Evolutionary conservation across 1,140 invertebrate species (phyloP).

Genomic region (Melitaea cinxia): DNA sequence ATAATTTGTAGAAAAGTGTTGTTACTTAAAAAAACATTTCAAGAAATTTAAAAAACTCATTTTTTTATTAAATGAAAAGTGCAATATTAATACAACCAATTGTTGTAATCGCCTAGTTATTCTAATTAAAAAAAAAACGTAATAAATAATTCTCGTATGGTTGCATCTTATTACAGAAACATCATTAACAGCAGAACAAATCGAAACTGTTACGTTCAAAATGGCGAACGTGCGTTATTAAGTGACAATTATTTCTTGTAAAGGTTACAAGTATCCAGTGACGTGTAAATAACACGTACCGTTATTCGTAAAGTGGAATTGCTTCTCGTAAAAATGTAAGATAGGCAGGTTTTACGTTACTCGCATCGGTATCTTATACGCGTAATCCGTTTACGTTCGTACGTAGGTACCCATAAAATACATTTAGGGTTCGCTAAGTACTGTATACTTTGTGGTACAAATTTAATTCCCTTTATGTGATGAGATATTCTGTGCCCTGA

Average conservation of each 20-base stretch:
- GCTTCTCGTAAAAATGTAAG: conserved; percentile 39
- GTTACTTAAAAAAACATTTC: no score
- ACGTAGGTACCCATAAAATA: not conserved
- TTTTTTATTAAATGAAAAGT: no score
- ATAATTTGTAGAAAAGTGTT: no score
- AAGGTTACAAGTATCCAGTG: not conserved
- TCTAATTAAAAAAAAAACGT: no score
- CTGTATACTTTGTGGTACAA: not conserved
- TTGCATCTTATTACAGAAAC: no score
- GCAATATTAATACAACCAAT: no score
- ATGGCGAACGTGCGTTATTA: no score
- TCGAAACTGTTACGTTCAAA: no score
- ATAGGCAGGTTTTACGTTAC: conserved; percentile 25
- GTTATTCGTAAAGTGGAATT: conserved; percentile 40
- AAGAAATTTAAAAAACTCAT: no score
- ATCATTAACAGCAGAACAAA: no score
- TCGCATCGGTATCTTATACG: conserved; percentile 35
- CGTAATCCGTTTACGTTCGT: conserved; percentile 29
- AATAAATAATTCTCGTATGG: no score
- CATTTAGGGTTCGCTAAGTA: conserved; percentile 4
- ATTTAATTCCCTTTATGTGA: not conserved
- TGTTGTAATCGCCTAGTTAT: no score
- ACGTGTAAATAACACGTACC: conserved; percentile 11
- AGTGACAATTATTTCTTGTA: not conserved
- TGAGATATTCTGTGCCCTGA: not conserved